These are phyloP conservation scores for Hypocryptadius cinnamomeus DNA, from an alignment of 2,113 vertebrate species.

Conservation along the genomic window DNA sequence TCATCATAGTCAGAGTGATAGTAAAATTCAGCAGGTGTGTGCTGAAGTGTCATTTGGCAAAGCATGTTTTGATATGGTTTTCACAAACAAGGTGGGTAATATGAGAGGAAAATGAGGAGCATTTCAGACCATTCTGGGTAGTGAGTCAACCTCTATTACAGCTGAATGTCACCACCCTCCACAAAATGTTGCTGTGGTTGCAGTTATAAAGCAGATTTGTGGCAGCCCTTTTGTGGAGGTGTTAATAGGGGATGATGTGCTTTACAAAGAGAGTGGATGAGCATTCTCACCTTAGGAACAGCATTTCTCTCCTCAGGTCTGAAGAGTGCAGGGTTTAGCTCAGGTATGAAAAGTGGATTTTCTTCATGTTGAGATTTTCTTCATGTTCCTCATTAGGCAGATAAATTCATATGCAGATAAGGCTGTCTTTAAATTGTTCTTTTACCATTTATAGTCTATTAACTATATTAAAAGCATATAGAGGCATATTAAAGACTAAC, in stretches of 20 bases:
- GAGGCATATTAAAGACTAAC: neutral
- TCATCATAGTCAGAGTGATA: neutral
- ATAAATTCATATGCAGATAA: neutral
- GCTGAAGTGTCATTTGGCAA: neutral
- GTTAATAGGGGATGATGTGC: neutral
- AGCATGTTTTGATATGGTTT: neutral
- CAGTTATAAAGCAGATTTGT: neutral
- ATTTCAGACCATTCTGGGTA: neutral
- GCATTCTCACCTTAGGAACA: neutral
- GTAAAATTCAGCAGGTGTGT: neutral
- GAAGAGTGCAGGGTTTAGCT: neutral
- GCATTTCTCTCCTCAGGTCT: neutral
- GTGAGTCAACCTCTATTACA: neutral
- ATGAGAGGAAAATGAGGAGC: neutral
- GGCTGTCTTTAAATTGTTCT: neutral
- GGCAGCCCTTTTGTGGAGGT: neutral
- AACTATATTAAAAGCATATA: neutral
- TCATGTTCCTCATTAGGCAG: neutral
- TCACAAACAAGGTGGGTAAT: neutral
- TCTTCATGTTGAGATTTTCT: neutral
- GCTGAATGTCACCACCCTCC: neutral
- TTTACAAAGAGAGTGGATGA: neutral
- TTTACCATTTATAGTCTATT: neutral
- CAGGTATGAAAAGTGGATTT: neutral
- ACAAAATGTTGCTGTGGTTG: neutral